Evolutionary conservation across 2,797 vertebrate species (phyloP).

Genomic region (Clarias platycephalus): DNA sequence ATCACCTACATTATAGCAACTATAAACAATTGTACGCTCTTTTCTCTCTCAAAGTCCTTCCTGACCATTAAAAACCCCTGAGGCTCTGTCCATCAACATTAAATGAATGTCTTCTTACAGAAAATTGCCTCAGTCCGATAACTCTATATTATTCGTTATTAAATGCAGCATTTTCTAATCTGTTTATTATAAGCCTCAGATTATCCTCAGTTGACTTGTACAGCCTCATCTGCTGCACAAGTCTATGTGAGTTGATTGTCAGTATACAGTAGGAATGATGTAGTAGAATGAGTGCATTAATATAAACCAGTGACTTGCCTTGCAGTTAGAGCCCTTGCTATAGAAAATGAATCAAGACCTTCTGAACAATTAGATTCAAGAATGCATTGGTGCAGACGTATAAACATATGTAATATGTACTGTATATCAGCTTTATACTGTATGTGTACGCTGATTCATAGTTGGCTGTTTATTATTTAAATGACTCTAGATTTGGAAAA

Average conservation of each 20-base stretch:
- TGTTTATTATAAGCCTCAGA: neutral
- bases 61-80: neutral
- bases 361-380: neutral
- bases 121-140: neutral
- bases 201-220: neutral
- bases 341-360: neutral
- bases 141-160: neutral
- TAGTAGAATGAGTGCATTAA: slow-evolving; percentile 12
- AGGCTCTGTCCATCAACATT: neutral
- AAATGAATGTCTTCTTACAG: neutral
- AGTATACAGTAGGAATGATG: neutral
- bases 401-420: neutral
- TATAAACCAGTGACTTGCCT: neutral
- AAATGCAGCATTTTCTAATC: neutral
- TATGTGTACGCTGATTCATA: neutral
- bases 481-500: neutral
- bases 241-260: neutral
- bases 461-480: neutral
- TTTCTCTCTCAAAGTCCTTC: neutral
- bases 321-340: neutral
- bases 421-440: too few relatives aligned
- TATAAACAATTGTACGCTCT: neutral
- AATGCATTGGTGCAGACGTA: neutral
- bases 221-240: neutral
- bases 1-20: neutral